Evolutionary conservation across 2,888 invertebrate species (phyloP).

Genomic region (Yponomeuta evonymella): DNA sequence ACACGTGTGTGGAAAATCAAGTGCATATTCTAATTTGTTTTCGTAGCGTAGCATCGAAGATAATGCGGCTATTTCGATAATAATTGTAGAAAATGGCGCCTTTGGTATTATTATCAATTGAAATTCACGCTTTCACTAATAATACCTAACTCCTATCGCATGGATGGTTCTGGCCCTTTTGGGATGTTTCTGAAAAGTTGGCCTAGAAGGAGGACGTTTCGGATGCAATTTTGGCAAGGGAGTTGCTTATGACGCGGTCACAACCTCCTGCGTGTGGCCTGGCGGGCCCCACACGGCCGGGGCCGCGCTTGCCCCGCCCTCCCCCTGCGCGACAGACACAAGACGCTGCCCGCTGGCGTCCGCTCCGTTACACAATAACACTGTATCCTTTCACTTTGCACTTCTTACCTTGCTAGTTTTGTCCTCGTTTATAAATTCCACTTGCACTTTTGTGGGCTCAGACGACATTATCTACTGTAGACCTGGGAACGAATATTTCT

Average conservation of each 20-base stretch:
- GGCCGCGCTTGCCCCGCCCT: constrained; percentile 74
- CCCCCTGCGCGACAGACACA: constrained; percentile 68
- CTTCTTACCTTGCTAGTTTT: constrained; percentile 66
- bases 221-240: constrained; percentile 66
- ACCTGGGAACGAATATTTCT: constrained; percentile 60
- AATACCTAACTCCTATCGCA: neutral
- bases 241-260: constrained; percentile 75
- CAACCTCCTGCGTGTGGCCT: constrained; percentile 77
- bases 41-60: neutral
- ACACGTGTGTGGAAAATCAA: constrained; percentile 11
- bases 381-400: constrained; percentile 49
- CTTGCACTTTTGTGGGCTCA: constrained; percentile 66
- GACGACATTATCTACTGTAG: constrained; percentile 73
- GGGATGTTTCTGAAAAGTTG: neutral
- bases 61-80: neutral
- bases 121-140: neutral
- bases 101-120: neutral
- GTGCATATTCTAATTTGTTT: neutral
- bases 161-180: neutral
- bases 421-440: constrained; percentile 71
- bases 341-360: constrained; percentile 73
- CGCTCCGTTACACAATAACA: constrained; percentile 70
- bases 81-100: constrained; percentile 9
- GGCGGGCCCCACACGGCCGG: constrained; percentile 77
- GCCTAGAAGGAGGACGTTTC: constrained; percentile 22